phyloP scores from a whole-genome alignment of 1,140 invertebrate species.

The Tetragnatha versicolor region DNA sequence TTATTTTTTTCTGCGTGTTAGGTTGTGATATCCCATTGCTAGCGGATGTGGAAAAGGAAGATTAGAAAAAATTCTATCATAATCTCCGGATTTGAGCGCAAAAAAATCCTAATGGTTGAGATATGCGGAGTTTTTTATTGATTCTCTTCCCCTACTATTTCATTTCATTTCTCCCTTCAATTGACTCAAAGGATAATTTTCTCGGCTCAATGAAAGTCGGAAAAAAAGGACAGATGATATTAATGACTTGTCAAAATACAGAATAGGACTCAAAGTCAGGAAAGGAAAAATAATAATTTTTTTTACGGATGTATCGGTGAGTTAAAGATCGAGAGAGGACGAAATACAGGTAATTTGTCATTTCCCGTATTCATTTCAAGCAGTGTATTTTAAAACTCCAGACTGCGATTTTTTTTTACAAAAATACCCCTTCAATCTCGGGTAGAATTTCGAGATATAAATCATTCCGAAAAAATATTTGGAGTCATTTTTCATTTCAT shows the following conservation, averaged over 20 bases:
- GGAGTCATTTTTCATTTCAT: neutral
- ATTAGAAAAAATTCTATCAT: too few relatives aligned
- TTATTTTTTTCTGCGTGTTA: too few relatives aligned
- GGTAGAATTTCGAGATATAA: neutral
- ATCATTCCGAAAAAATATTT: neutral
- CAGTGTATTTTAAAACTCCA: too few relatives aligned
- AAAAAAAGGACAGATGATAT: neutral
- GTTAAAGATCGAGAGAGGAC: neutral
- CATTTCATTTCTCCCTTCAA: neutral
- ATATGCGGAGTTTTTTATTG: too few relatives aligned
- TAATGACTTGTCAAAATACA: constrained; percentile 15
- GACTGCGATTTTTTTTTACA: neutral
- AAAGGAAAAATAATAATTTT: neutral
- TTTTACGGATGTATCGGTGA: neutral
- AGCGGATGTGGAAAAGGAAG: too few relatives aligned
- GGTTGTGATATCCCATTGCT: too few relatives aligned
- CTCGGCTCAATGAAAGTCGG: neutral
- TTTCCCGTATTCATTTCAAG: neutral
- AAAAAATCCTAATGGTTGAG: too few relatives aligned
- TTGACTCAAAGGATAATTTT: neutral
- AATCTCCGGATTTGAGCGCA: too few relatives aligned
- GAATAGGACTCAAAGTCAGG: neutral
- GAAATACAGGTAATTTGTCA: neutral
- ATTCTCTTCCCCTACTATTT: too few relatives aligned
- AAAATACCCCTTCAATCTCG: neutral